Base-by-base conservation (phyloP, 2,113 vertebrate species). In the Sigmodon hispidus region DNA sequence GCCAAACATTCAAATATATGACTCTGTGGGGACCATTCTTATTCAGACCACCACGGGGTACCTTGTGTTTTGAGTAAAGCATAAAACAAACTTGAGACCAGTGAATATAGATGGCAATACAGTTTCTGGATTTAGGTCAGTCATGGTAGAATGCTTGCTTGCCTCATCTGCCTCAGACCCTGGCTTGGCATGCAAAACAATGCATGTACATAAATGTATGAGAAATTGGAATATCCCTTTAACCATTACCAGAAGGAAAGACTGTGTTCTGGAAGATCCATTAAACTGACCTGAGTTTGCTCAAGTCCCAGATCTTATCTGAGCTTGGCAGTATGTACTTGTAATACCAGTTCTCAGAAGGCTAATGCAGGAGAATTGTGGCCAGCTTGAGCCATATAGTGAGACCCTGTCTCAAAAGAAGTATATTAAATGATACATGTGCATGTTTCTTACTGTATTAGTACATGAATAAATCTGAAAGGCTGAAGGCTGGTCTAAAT, bases 41-140 rank as follows among this genome's bases (percentile, higher is more conserved):
- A 83, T 43, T 59, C 55, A 83, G 2, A 59, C 24, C 3, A 61
- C 55, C 55, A 29, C n/a, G 80, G 36, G 24, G 80, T 43, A 86
- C 0, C 10, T 76, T 45, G 31, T 90, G 43, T 76, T 59, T 90
- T 77, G 79, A 89, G 24, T 94, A 67, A 89, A 69, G 77, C 24
- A n/a, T 94, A 72, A 87, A 87, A 77, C 26, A 55, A 59, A 29
- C 86, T 91, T 55, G 80, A 90, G 36, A 90, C 52, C 24, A 34
- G 0, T 84, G 3, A 0, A 0, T 93, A 24, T 76, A 19, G 57
- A 52, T 86, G 55, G 22, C 21, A 36, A 22, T 89, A 73, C 52
- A 85, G 50, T 17, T 75, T 76, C 36, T 67, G 34, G 61, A 43
- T 94, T 8, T 59, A 73, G 52, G 9, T 59, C 69, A 75, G 52